A percentile compares a stretch with the other conserved stretches of the same genome.
These are phyloP conservation scores for Drosophila obscura DNA, from an alignment of 1,140 invertebrate genomes.

Conservation along the genomic window DNA sequence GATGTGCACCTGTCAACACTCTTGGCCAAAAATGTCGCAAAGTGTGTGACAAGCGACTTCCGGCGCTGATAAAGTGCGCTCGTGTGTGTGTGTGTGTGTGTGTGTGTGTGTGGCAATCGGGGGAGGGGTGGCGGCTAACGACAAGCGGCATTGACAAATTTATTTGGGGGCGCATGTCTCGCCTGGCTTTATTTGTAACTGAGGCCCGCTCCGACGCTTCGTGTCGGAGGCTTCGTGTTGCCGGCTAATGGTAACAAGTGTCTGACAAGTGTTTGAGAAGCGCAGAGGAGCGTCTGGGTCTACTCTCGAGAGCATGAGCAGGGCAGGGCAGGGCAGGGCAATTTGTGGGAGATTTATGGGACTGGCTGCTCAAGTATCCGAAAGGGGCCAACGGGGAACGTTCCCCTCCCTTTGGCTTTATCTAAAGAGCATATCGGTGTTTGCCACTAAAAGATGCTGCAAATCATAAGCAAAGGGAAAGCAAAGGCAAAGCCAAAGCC, in stretches of 20 bases:
- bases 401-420: constrained; percentile 29
- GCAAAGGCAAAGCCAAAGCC: too few species aligned
- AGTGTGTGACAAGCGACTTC: constrained; percentile 59
- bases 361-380: constrained; percentile 16
- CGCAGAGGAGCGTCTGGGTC: neutral
- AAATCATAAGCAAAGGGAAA: constrained; percentile 45
- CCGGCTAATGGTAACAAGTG: constrained; percentile 62
- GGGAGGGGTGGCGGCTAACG: constrained; percentile 34
- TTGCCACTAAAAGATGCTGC: constrained; percentile 40
- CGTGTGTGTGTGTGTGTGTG: constrained; percentile 12
- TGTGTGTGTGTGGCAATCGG: too few species aligned
- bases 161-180: constrained; percentile 32
- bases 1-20: constrained; percentile 72
- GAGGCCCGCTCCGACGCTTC: too few species aligned
- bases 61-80: constrained; percentile 41
- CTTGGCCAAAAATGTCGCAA: constrained; percentile 49
- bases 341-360: constrained; percentile 66
- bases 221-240: constrained; percentile 33
- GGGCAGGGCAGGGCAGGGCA: constrained; percentile 40
- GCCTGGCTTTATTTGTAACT: constrained; percentile 13
- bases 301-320: constrained; percentile 16
- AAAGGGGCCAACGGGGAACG: neutral
- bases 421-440: constrained; percentile 79
- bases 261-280: constrained; percentile 44
- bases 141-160: constrained; percentile 20